Percentiles rank a stretch among this genome's conserved stretches.
phyloP scores from a whole-genome alignment of 1,140 invertebrate genomes.

The Bombus affinis region DNA sequence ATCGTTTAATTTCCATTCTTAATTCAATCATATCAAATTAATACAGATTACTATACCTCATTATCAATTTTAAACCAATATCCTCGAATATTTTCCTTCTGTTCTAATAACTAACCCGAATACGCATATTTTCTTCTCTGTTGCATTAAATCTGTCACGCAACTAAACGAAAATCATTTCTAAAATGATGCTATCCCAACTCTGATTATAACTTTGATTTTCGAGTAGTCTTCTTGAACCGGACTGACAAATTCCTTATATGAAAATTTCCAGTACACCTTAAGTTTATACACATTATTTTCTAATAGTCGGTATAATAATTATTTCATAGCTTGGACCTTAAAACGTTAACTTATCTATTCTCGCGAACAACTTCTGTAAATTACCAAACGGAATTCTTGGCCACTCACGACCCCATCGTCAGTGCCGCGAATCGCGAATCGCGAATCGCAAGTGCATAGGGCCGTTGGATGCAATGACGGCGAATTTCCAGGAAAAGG shows the following conservation, averaged over 20 bases:
- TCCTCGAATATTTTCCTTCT: not conserved
- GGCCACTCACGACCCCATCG: not conserved
- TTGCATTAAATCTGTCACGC: not conserved
- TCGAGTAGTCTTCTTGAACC: not conserved
- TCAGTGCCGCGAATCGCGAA: not conserved
- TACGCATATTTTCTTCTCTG: not conserved
- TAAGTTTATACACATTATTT: too few species aligned
- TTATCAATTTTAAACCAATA: not conserved
- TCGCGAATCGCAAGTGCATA: constrained; percentile 17
- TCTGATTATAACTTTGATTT: not conserved
- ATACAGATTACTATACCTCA: not conserved
- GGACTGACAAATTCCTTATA: not conserved
- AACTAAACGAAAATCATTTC: not conserved
- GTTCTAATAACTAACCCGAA: not conserved
- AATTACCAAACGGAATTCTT: too few species aligned
- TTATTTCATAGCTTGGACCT: too few species aligned
- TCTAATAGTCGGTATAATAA: too few species aligned
- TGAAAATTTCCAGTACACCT: not conserved
- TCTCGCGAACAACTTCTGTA: too few species aligned
- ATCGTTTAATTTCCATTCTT: not conserved
- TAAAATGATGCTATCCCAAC: not conserved
- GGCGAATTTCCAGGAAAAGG: constrained; percentile 59
- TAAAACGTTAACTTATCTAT: too few species aligned
- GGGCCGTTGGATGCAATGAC: constrained; percentile 30
- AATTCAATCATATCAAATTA: not conserved